These are phyloP conservation scores for Leptopilina boulardi DNA, from an alignment of 1,140 invertebrate species.

Conservation along the genomic window DNA sequence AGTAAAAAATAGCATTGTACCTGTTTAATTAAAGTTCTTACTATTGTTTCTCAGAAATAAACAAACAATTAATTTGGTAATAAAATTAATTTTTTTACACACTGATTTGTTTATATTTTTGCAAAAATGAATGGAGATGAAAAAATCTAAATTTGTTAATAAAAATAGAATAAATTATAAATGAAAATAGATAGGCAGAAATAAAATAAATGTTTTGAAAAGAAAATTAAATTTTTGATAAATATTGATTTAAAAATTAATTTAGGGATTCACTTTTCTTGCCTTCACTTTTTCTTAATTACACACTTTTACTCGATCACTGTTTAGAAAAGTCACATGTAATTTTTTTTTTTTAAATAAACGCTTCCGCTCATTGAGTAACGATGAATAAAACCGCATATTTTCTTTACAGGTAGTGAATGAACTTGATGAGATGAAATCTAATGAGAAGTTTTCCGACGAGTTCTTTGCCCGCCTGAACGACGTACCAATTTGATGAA, in stretches of 20 bases:
- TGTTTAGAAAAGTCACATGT: background rate
- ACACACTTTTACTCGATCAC: background rate
- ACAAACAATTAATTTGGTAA: too few species aligned
- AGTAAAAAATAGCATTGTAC: background rate
- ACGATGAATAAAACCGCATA: constrained; percentile 2
- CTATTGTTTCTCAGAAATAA: background rate
- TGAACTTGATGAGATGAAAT: background rate
- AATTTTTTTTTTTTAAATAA: background rate
- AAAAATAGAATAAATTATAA: too few species aligned
- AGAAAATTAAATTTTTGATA: background rate
- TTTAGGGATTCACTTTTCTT: background rate
- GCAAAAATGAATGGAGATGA: too few species aligned
- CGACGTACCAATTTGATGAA: constrained; percentile 9
- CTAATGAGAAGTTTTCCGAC: constrained; percentile 20
- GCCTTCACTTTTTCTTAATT: constrained; percentile 13
- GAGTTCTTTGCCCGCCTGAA: constrained; percentile 12
- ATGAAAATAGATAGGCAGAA: too few species aligned
- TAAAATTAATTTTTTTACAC: too few species aligned
- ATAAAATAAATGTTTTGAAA: background rate
- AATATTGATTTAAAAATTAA: background rate
- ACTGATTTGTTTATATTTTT: too few species aligned
- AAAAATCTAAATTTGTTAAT: too few species aligned
- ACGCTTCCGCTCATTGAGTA: constrained; percentile 23
- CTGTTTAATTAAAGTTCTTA: background rate
- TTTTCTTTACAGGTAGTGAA: constrained; percentile 15